Conservation (phyloP, 2,113 vertebrate genomes). For the Tauraco erythrolophus region DNA sequence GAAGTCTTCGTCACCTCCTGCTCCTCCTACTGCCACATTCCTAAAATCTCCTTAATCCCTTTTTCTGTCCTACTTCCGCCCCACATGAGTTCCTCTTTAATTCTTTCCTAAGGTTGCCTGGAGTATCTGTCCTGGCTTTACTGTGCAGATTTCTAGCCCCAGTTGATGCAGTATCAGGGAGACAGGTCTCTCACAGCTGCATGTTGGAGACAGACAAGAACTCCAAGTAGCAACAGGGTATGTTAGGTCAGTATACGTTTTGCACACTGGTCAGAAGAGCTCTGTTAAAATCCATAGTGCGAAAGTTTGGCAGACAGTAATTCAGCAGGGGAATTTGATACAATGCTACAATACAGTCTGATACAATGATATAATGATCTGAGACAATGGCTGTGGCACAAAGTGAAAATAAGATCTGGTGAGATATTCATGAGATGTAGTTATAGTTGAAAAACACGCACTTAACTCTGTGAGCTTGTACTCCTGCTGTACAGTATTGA, state of each 20-base stretch:
- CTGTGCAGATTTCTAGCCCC: constrained; percentile 10
- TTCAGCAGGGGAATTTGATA: neutral
- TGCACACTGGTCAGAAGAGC: neutral
- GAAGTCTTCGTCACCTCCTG: neutral
- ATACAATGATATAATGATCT: too few relatives aligned
- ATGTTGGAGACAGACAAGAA: neutral
- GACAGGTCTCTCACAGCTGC: neutral
- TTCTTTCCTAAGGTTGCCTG: neutral
- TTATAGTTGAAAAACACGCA: neutral
- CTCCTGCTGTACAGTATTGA: neutral
- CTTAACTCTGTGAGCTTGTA: neutral
- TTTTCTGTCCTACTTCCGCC: neutral
- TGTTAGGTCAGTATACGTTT: neutral
- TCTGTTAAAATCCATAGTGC: neutral
- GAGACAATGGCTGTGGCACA: neutral
- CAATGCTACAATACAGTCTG: too few relatives aligned
- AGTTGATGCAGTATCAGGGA: neutral
- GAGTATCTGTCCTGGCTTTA: neutral
- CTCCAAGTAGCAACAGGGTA: neutral
- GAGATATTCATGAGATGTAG: neutral
- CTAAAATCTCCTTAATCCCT: neutral
- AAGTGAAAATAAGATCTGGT: neutral
- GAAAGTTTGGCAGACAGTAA: neutral
- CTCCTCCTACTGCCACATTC: neutral
- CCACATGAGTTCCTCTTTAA: neutral